phyloP scores from a whole-genome alignment of 1,140 invertebrate genomes.

The Drosophila nigromelanica region DNA sequence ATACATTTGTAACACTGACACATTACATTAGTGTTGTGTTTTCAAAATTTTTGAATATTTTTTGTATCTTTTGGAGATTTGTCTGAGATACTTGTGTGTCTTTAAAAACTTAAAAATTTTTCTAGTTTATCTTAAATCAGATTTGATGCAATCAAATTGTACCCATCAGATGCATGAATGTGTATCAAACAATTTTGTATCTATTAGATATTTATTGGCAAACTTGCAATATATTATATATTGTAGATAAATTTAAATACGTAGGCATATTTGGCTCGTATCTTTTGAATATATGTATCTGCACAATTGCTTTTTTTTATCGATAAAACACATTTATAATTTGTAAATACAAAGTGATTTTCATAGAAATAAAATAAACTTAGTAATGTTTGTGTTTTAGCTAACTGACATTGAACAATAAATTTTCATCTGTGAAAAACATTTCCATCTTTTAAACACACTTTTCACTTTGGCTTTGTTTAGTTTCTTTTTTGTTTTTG shows the following conservation, averaged over 20 bases:
- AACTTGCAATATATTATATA: too few relatives aligned
- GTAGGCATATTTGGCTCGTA: not conserved
- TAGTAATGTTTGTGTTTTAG: not conserved
- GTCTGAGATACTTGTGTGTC: slow-evolving; percentile 33
- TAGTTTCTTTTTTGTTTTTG: slow-evolving; percentile 1
- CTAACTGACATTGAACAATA: too few relatives aligned
- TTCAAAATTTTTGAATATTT: too few relatives aligned
- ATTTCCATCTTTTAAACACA: slow-evolving; percentile 8
- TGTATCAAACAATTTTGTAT: too few relatives aligned
- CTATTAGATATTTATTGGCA: not conserved
- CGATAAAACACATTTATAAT: too few relatives aligned
- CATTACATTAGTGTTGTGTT: not conserved
- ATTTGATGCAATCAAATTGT: too few relatives aligned
- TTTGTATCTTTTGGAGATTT: not conserved
- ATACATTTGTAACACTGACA: slow-evolving; percentile 4
- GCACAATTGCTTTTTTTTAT: not conserved
- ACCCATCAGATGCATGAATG: too few relatives aligned
- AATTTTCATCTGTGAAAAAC: not conserved
- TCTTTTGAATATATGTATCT: not conserved
- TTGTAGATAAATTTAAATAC: too few relatives aligned
- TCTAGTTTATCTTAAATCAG: too few relatives aligned
- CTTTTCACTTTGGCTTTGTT: not conserved
- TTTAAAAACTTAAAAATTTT: not conserved
- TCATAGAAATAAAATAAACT: too few relatives aligned
- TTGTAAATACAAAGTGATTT: too few relatives aligned